Evolutionary conservation across 2,888 invertebrate species (phyloP), one percentile per base, ranked within the genome.

Genomic region (Leptopterna dolabrata): DNA sequence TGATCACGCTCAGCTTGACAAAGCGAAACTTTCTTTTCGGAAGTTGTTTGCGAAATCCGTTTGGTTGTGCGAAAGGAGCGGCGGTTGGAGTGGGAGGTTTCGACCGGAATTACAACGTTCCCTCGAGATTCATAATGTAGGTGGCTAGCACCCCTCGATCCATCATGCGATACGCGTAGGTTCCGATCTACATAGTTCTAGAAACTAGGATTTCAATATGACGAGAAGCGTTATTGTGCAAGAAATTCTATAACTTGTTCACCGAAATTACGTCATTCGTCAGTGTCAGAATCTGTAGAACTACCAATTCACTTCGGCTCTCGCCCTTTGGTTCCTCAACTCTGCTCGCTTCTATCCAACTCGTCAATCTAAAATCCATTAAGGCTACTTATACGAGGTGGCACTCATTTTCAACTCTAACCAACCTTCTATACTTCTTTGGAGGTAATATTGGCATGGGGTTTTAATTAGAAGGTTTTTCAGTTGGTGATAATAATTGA

Each of bases 1-100:
- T 78, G 78, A 78, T 45, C 78, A 78, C 47, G 27, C 78, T 78
- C 78, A 19, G 78, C 78, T 78, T 45, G 78, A 78, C 78, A 78
- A 78, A 45, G 43, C 45, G 78, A 78, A 78, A 78, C 78, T 78
- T 78, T 78, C 78, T 78, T 78, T 30, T 36, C 36, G 41, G 36
- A 73, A 73, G 73, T 73, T 73, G 73, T 73, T 73, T 73, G 73
- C 73, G 14, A 63, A 63, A 63, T 63, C 63, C 63, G 63, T 63
- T 63, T 63, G 63, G 63, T 24, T 63, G 19, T 63, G 63, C 36
- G 36, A n/a, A n/a, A n/a, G n/a, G n/a, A 73, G 73, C 4, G 36
- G 16, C 55, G 4, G 11, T 16, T 27, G 36, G 30, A 16, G 16
- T n/a, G 36, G 73, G 41, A 30, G 36, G 73, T 36, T 36, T 29